These are phyloP conservation scores for Brevimyrus niger DNA, from an alignment of 2,113 vertebrate genomes.

Conservation along the genomic window DNA sequence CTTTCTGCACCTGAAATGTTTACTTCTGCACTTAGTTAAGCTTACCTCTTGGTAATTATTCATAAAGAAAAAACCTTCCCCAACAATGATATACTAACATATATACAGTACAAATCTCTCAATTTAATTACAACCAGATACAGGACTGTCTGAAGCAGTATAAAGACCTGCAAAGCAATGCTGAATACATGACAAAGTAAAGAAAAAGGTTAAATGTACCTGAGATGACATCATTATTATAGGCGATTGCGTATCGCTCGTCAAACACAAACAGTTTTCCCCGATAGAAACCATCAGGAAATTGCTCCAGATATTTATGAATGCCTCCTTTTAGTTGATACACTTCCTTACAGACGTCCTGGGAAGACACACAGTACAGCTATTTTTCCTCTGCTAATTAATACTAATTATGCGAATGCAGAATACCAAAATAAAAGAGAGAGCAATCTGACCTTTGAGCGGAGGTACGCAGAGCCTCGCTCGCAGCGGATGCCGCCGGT, in stretches of 20 bases:
- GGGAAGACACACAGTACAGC: background rate
- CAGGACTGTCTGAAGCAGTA: background rate
- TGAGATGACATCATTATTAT: conserved; percentile 76
- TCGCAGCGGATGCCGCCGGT: conserved; percentile 96
- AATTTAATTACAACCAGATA: background rate
- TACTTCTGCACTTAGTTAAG: background rate
- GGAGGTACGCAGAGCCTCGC: conserved; percentile 86
- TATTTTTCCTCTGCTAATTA: background rate
- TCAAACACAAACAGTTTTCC: conserved; percentile 98
- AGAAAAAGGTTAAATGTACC: conserved; percentile 50
- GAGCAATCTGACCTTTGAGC: conserved; percentile 69
- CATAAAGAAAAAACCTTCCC: background rate
- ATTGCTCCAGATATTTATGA: conserved; percentile 90
- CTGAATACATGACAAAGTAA: background rate
- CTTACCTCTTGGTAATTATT: background rate
- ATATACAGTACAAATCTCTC: background rate
- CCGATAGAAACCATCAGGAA: conserved; percentile 87
- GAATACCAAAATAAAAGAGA: background rate
- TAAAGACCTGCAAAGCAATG: background rate
- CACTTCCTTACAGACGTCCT: conserved; percentile 88
- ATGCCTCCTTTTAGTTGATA: conserved; percentile 95
- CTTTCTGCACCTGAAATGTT: background rate
- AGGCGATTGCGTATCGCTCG: conserved; percentile 83
- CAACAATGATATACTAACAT: background rate
- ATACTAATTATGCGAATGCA: background rate